These are phyloP conservation scores for Agrilus mali DNA, from an alignment of 2,888 invertebrate genomes.

Conservation along the genomic window DNA sequence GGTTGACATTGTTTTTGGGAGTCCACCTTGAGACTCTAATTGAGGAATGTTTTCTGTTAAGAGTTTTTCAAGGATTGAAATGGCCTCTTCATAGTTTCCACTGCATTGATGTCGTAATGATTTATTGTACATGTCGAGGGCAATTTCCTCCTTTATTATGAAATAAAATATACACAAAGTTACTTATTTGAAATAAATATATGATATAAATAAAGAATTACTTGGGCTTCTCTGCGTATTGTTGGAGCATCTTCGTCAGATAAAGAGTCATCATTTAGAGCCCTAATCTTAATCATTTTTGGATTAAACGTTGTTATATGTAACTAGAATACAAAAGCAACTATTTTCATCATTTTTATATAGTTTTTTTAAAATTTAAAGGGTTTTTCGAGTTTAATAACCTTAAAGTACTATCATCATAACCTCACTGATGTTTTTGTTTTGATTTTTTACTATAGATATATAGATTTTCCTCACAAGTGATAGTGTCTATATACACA, in stretches of 20 bases:
- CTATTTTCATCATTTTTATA: too few relatives aligned
- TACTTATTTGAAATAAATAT: not conserved
- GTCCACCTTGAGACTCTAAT: conserved; percentile 38
- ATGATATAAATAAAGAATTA: conserved; percentile 17
- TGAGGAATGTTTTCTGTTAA: conserved; percentile 43
- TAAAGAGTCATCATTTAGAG: conserved; percentile 42
- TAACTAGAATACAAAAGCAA: too few relatives aligned
- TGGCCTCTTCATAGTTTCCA: conserved; percentile 52
- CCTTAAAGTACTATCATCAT: too few relatives aligned
- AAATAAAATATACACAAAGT: conserved; percentile 1
- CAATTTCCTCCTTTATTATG: conserved; percentile 56
- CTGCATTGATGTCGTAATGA: conserved; percentile 58
- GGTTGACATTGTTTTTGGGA: conserved; percentile 48
- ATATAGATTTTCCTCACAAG: too few relatives aligned
- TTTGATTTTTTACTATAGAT: too few relatives aligned
- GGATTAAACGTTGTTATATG: not conserved
- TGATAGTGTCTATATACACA: too few relatives aligned
- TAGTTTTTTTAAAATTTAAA: too few relatives aligned
- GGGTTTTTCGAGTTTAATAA: too few relatives aligned
- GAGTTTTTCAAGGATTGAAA: conserved; percentile 53
- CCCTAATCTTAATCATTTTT: conserved; percentile 39
- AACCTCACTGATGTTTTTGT: too few relatives aligned
- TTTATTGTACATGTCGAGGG: conserved; percentile 64
- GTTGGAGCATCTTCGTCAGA: conserved; percentile 40
- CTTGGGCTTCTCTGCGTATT: conserved; percentile 47